Evolutionary conservation across 2,797 vertebrate species (phyloP).

Genomic region (Coreius guichenoti): DNA sequence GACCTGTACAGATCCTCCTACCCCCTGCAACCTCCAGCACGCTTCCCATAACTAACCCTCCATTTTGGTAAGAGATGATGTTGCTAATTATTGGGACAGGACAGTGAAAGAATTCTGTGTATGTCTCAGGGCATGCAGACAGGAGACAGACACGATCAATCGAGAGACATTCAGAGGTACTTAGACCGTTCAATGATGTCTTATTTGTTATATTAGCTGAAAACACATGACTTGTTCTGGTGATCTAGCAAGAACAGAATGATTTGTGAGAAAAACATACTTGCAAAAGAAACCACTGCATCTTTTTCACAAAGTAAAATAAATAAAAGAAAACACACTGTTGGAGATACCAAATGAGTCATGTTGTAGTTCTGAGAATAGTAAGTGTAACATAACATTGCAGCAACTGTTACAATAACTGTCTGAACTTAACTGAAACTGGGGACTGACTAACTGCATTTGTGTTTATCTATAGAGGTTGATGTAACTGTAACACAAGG

Average conservation of each 20-base stretch:
- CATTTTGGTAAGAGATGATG: slow-evolving; percentile 68
- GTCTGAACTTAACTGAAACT: background rate
- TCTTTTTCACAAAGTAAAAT: slow-evolving; percentile 7
- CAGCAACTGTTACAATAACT: background rate
- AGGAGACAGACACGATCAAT: slow-evolving; percentile 58
- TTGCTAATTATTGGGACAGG: slow-evolving; percentile 69
- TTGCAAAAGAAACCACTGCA: background rate
- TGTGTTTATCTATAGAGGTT: background rate
- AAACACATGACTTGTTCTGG: slow-evolving; percentile 41
- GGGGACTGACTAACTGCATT: background rate
- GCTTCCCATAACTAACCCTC: slow-evolving; percentile 68
- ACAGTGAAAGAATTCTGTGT: slow-evolving; percentile 57
- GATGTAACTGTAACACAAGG: background rate
- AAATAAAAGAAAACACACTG: background rate
- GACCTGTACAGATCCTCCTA: slow-evolving; percentile 69
- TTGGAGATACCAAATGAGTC: background rate
- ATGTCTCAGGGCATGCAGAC: slow-evolving; percentile 63
- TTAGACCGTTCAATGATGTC: slow-evolving; percentile 58
- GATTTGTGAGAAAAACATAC: background rate
- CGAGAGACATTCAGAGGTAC: slow-evolving; percentile 55
- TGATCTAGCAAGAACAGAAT: slow-evolving; percentile 15
- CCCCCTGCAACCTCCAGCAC: slow-evolving; percentile 59
- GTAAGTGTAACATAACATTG: background rate
- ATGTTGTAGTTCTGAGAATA: background rate
- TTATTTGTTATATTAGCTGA: slow-evolving; percentile 50